Evolutionary conservation across 2,113 vertebrate genomes (phyloP).

Genomic region (Pan troglodytes): NHGRI_mPanTro3-v2.1_pri NC_072417.2:35315501-35316000

Average conservation of each 20-base stretch:
- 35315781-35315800: not conserved
- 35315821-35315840: fast-evolving
- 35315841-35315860: not conserved
- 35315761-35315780: not conserved
- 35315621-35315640: not conserved
- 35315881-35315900: not conserved
- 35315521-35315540: not conserved
- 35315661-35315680: not conserved
- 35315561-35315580: not conserved
- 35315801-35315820: too few relatives aligned
- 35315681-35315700: not conserved
- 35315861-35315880: not conserved
- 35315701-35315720: not conserved
- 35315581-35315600: not conserved
- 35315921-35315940: not conserved
- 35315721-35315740: not conserved
- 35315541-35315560: not conserved
- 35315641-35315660: not conserved
- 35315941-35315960: not conserved
- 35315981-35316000: not conserved
- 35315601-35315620: not conserved
- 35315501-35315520: constrained; percentile 47
- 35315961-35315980: not conserved
- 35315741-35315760: not conserved
- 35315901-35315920: not conserved